phyloP scores from a whole-genome alignment of 2,888 invertebrate species.

The Myopa tessellatipennis region DNA sequence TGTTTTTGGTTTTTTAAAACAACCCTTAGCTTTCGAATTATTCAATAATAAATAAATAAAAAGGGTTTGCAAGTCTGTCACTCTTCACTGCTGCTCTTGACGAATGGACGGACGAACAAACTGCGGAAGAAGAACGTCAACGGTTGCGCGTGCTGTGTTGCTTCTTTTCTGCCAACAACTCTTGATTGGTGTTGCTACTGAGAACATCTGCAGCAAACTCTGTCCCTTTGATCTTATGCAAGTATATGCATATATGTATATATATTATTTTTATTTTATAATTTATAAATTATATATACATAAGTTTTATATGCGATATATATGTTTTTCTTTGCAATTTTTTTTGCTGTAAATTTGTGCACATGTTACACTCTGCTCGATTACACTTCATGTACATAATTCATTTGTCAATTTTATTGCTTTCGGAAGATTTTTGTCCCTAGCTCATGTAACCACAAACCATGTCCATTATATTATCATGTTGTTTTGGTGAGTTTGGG shows the following conservation, averaged over 20 bases:
- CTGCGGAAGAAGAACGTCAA: not conserved
- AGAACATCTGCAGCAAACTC: conserved; percentile 35
- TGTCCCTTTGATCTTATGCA: conserved; percentile 3
- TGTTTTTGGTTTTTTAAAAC: conserved; percentile 19
- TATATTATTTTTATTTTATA: not conserved
- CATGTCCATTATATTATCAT: conserved; percentile 18
- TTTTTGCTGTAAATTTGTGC: not conserved
- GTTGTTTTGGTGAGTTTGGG: conserved; percentile 11
- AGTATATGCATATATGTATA: not conserved
- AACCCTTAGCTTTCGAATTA: conserved; percentile 33
- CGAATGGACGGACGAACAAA: conserved; percentile 7
- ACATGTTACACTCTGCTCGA: conserved; percentile 10
- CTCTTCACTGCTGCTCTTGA: not conserved
- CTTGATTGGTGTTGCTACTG: conserved; percentile 13
- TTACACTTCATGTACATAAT: conserved; percentile 11
- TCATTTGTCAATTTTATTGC: not conserved
- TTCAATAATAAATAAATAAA: conserved; percentile 33
- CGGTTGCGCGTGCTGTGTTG: conserved; percentile 20
- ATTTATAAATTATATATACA: not conserved
- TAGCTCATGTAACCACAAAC: conserved; percentile 19
- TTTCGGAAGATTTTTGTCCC: not conserved
- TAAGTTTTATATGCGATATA: not conserved
- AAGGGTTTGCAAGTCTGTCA: conserved; percentile 17
- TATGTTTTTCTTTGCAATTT: not conserved
- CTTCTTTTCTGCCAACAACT: conserved; percentile 19